phyloP scores from a whole-genome alignment of 2,113 vertebrate species.

The Xyrauchen texanus region DNA sequence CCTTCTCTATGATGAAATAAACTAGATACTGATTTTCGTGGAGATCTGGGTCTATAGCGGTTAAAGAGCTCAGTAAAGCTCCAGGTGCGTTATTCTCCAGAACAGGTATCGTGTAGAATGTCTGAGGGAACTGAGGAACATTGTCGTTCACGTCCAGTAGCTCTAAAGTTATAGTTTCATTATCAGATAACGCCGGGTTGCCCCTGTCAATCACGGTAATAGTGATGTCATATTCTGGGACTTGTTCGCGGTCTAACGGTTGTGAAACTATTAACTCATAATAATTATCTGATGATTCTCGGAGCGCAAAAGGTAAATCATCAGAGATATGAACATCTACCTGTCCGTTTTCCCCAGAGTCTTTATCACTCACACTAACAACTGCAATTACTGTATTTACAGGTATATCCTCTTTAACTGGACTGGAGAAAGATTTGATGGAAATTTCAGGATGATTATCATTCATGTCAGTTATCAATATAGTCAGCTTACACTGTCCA shows the following conservation, averaged over 20 bases:
- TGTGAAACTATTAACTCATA: conserved; percentile 66
- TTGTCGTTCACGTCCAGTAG: conserved; percentile 1
- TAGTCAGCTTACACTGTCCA: conserved; percentile 41
- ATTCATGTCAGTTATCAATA: conserved; percentile 50
- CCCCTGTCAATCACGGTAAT: conserved; percentile 31
- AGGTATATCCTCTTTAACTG: conserved; percentile 47
- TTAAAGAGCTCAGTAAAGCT: conserved; percentile 47
- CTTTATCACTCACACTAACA: conserved; percentile 65
- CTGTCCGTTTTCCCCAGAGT: conserved; percentile 64
- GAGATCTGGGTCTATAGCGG: conserved; percentile 58
- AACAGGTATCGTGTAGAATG: neutral
- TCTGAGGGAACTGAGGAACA: neutral
- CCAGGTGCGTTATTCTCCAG: conserved; percentile 1
- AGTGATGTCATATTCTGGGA: conserved; percentile 58
- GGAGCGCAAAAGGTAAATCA: conserved; percentile 60
- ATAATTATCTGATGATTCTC: conserved; percentile 58
- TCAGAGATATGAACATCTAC: conserved; percentile 51
- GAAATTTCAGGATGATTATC: conserved; percentile 52
- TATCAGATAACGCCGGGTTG: neutral
- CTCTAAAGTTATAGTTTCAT: neutral
- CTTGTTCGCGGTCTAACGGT: conserved; percentile 59
- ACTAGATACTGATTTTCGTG: conserved; percentile 75
- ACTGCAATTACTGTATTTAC: conserved; percentile 66
- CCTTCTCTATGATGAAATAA: conserved; percentile 57
- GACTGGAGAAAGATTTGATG: conserved; percentile 48